Base-by-base conservation (phyloP, 2,797 vertebrate species). In the Aratinga solstitialis region DNA sequence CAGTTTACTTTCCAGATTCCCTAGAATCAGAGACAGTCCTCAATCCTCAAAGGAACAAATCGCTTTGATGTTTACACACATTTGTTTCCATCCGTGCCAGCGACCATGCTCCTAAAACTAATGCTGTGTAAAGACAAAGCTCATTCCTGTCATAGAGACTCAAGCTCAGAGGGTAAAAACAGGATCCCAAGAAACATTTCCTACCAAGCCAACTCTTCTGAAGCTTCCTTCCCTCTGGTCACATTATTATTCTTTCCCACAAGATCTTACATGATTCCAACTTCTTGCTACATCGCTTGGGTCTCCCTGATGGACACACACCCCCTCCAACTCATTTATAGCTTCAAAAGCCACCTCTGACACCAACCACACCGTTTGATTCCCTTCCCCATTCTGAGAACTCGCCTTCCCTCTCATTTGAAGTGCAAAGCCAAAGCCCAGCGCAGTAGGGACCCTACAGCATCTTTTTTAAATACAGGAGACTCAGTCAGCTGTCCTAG, bases 401-500 rank as follows among this genome's bases (percentile, higher is more conserved):
- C 48, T 87, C 65, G 67, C 68, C 84, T 79, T 47, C 54, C 42
- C 67, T 93, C 51, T 77, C 74, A 67, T 45, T 7, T 72, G 32
- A 94, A 24, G 74, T 29, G 51, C 47, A 93, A 90, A 93, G 65
- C 56, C 77, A 87, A 95, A 90, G 84, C 56, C 38, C 9, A 17
- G 84, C 77, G 84, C 72, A 75, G 53, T 3, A 80, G 75, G 66
- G 58, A 90, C n/a, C 24, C 32, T n/a, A 24, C 0, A 61, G 61
- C 51, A 66, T 8, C 77, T 75, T 54, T 94, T 82, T 92, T 10
- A 58, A 87, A 79, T 84, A 69, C 83, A 93, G 71, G 51, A 85
- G 83, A 30, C 61, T 92, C 91, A 65, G 84, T 95, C 88, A 90
- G 91, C 91, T 96, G 65, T 92, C 90, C 94, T 51, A 93, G 91